These are phyloP conservation scores for Diabrotica balteata DNA, from an alignment of 2,888 invertebrate species.

Conservation along the genomic window DNA sequence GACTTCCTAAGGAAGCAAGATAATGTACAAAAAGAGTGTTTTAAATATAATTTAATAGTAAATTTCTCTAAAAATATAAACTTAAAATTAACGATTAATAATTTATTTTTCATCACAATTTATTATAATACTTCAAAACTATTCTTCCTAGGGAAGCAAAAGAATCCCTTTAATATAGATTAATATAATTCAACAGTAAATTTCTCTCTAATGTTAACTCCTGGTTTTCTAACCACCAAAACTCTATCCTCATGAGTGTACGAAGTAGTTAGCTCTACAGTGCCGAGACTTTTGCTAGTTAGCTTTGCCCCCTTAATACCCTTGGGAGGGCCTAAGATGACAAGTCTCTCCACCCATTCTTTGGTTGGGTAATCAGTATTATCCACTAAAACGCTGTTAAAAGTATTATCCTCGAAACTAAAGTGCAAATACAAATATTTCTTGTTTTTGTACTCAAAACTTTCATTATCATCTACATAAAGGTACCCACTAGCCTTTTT, in stretches of 20 bases:
- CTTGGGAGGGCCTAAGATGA: slow-evolving; percentile 78
- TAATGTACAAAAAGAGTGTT: too few species aligned
- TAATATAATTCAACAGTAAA: slow-evolving; percentile 58
- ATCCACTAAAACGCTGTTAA: slow-evolving; percentile 73
- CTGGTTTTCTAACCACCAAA: slow-evolving; percentile 85
- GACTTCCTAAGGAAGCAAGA: too few species aligned
- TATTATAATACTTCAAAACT: too few species aligned
- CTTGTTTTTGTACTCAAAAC: slow-evolving; percentile 79
- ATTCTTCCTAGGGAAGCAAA: too few species aligned
- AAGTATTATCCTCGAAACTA: slow-evolving; percentile 67
- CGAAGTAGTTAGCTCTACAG: slow-evolving; percentile 70
- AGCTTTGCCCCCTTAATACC: slow-evolving; percentile 73
- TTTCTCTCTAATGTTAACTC: slow-evolving; percentile 78
- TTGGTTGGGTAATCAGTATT: slow-evolving; percentile 75
- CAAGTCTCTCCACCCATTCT: slow-evolving; percentile 89
- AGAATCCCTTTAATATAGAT: not conserved
- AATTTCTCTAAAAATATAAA: too few species aligned
- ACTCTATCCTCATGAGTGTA: slow-evolving; percentile 72
- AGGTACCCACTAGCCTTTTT: slow-evolving; percentile 78
- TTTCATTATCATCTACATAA: slow-evolving; percentile 91
- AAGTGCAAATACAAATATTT: slow-evolving; percentile 73
- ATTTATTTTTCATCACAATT: too few species aligned
- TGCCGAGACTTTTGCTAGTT: slow-evolving; percentile 63
- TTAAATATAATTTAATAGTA: too few species aligned
- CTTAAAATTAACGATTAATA: too few species aligned